Conservation (phyloP, 2,113 vertebrate genomes). For the Gopherus evgoodei region DNA sequence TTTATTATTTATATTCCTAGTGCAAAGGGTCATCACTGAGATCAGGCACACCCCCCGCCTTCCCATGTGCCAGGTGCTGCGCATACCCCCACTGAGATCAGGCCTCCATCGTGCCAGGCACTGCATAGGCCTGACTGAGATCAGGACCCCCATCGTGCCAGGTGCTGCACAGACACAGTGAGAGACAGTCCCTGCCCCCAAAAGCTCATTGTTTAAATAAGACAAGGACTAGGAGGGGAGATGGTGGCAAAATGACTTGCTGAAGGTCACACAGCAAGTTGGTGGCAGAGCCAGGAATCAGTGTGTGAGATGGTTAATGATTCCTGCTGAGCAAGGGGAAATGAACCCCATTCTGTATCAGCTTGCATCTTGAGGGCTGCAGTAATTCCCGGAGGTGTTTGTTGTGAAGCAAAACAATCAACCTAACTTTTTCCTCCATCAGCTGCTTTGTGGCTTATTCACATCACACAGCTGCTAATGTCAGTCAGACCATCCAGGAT, state of each 20-base stretch:
- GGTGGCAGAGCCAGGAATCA: not conserved
- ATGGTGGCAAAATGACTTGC: not conserved
- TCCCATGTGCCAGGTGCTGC: not conserved
- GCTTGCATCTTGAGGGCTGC: not conserved
- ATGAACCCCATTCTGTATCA: not conserved
- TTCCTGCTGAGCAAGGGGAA: not conserved
- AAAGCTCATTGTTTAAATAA: not conserved
- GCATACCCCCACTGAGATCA: too few relatives aligned
- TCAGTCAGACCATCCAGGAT: not conserved
- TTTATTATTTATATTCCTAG: not conserved
- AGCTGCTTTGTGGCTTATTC: not conserved
- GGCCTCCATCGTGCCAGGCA: too few relatives aligned
- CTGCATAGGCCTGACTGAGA: too few relatives aligned
- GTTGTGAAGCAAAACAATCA: not conserved
- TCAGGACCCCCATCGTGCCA: too few relatives aligned
- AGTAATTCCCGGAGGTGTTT: not conserved
- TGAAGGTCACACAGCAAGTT: not conserved
- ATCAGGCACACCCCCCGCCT: not conserved
- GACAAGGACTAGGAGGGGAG: not conserved
- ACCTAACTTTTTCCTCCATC: not conserved
- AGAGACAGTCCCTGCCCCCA: not conserved
- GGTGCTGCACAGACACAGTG: too few relatives aligned
- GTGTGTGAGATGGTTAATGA: not conserved
- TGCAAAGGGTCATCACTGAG: not conserved
- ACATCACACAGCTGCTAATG: not conserved